Conservation (phyloP, 2,888 invertebrate genomes). For the Ormyrus labotus region DNA sequence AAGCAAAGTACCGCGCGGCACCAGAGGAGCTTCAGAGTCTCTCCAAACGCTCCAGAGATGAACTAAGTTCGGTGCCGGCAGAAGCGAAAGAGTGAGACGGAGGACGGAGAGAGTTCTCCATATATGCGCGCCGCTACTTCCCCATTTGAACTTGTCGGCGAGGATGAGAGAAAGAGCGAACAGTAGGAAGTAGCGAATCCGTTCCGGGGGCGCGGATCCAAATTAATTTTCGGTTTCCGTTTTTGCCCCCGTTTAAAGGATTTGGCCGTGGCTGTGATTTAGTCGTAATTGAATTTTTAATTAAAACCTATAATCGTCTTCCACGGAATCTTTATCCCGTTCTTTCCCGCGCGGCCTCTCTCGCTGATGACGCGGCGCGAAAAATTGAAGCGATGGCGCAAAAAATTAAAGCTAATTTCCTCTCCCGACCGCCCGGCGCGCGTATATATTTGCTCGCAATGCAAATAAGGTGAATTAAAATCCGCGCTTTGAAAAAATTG, state of each 20-base stretch:
- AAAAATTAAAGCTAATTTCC: constrained; percentile 44
- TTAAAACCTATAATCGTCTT: constrained; percentile 57
- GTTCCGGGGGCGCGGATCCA: constrained; percentile 58
- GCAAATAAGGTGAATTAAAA: constrained; percentile 40
- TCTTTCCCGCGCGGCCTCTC: neutral
- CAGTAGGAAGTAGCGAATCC: constrained; percentile 25
- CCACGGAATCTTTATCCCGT: constrained; percentile 18
- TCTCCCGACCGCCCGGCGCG: neutral
- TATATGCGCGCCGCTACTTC: constrained; percentile 63
- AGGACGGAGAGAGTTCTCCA: constrained; percentile 4
- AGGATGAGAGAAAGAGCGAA: neutral
- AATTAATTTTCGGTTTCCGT: constrained; percentile 71
- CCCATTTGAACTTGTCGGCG: constrained; percentile 58
- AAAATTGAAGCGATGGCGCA: constrained; percentile 34
- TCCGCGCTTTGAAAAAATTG: neutral
- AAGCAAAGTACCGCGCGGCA: constrained; percentile 35
- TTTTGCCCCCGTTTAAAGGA: constrained; percentile 67
- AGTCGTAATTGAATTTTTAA: constrained; percentile 60
- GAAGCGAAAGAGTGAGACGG: neutral
- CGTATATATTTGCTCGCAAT: neutral
- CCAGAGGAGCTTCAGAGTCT: neutral
- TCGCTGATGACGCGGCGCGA: constrained; percentile 13
- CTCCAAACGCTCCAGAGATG: constrained; percentile 1
- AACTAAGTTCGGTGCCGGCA: constrained; percentile 12
- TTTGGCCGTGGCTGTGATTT: constrained; percentile 57